Conservation (phyloP, 1,140 invertebrate genomes). For the Conus betulinus region DNA sequence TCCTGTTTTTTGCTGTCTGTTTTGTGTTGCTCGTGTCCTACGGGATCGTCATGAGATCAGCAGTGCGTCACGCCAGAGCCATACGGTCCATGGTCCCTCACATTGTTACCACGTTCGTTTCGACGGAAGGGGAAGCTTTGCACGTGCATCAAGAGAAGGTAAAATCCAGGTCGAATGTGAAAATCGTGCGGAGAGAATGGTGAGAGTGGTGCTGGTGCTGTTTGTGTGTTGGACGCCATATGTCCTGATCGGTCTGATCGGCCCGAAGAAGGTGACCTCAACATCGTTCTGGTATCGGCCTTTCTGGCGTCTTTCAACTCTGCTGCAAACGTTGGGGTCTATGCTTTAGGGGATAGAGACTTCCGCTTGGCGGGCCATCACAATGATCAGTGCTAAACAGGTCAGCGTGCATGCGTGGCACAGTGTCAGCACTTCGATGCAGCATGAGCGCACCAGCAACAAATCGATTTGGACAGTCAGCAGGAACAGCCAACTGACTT, state of each 20-base stretch:
- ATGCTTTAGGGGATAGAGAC: neutral
- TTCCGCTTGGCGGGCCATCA: neutral
- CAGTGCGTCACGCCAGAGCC: neutral
- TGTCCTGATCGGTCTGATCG: constrained; percentile 14
- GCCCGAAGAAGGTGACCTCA: neutral
- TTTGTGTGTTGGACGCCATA: constrained; percentile 12
- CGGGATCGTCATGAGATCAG: neutral
- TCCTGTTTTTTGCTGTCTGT: neutral
- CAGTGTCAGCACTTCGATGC: neutral
- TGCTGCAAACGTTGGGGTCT: constrained; percentile 3
- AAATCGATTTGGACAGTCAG: neutral
- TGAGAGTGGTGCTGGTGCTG: neutral
- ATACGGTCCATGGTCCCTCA: neutral
- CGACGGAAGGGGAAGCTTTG: neutral
- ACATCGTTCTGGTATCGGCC: neutral
- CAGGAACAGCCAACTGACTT: neutral
- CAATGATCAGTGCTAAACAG: neutral
- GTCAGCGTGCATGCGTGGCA: neutral
- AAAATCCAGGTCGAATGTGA: neutral
- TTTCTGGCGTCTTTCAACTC: constrained; percentile 15
- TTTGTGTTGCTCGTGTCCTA: neutral
- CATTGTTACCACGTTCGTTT: neutral
- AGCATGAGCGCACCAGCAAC: neutral
- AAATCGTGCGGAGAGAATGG: constrained; percentile 10
- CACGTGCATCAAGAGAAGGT: neutral